Conservation (phyloP, 1,140 invertebrate species). For the Ostrea denselamellosa region DNA sequence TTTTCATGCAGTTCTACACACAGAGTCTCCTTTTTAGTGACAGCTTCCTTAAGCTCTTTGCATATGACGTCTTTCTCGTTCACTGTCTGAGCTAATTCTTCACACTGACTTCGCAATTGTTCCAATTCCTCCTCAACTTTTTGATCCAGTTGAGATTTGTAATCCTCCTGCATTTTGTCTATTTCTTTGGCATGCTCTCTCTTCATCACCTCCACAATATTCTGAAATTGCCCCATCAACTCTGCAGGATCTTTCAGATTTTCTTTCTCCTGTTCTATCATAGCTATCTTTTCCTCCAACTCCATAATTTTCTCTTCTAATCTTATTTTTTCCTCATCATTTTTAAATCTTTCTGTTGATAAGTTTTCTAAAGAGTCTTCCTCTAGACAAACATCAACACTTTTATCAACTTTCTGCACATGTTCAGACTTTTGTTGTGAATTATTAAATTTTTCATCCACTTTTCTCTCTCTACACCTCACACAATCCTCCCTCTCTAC, state of each 20-base stretch:
- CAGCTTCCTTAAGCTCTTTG: not conserved
- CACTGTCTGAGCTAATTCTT: constrained; percentile 5
- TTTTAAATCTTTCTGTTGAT: not conserved
- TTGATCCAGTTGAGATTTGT: not conserved
- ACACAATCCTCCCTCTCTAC: not conserved
- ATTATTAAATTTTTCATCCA: not conserved
- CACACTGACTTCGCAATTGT: not conserved
- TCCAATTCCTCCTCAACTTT: not conserved
- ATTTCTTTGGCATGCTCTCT: constrained; percentile 39
- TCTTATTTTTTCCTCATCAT: not conserved
- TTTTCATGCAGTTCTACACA: constrained; percentile 26
- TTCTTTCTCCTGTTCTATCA: not conserved
- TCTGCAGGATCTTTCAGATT: constrained; percentile 36
- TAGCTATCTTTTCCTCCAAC: constrained; percentile 12
- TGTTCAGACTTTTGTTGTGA: not conserved
- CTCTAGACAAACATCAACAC: not conserved
- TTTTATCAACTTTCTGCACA: too few relatives aligned
- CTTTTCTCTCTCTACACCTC: not conserved
- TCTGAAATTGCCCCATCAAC: constrained; percentile 23
- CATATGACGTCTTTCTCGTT: not conserved
- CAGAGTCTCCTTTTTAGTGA: not conserved
- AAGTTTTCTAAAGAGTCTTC: not conserved
- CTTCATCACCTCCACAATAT: constrained; percentile 39
- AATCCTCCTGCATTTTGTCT: constrained; percentile 18
- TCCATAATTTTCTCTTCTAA: constrained; percentile 4